Conservation (phyloP, 2,797 vertebrate species). For the Eleutherodactylus coqui region DNA sequence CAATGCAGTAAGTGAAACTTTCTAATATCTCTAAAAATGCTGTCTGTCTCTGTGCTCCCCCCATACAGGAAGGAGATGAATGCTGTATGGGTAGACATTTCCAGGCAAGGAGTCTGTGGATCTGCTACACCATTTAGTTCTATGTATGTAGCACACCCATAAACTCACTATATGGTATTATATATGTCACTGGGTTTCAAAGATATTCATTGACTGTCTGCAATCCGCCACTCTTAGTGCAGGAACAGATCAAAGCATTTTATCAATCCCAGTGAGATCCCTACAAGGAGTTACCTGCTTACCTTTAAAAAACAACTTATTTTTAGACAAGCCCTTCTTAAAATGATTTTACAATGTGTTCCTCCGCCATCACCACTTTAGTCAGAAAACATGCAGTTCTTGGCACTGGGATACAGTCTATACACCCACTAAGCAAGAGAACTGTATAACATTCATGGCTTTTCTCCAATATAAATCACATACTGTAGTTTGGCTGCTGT, state of each 20-base stretch:
- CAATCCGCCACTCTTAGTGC: background rate
- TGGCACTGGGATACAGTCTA: background rate
- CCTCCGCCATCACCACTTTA: background rate
- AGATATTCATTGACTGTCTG: background rate
- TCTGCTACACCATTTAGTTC: background rate
- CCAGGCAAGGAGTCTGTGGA: too few species aligned
- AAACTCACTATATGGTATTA: background rate
- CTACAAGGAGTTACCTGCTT: background rate
- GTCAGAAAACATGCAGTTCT: background rate
- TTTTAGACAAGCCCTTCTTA: background rate
- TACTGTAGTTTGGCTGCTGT: background rate
- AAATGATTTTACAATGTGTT: background rate
- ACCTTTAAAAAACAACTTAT: background rate
- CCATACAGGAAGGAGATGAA: too few species aligned
- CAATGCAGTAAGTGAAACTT: background rate
- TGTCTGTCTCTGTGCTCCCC: background rate
- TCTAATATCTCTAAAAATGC: background rate
- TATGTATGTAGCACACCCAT: background rate
- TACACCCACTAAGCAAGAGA: background rate
- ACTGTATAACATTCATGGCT: background rate
- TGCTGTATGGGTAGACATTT: too few species aligned
- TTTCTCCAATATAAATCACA: background rate
- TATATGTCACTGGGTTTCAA: background rate
- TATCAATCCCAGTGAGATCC: too few species aligned
- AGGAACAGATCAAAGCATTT: background rate